A percentile compares a stretch with the other conserved stretches of the same genome.
These are phyloP conservation scores for Strix occidentalis DNA, from an alignment of 2,797 vertebrate genomes.

Conservation along the genomic window DNA sequence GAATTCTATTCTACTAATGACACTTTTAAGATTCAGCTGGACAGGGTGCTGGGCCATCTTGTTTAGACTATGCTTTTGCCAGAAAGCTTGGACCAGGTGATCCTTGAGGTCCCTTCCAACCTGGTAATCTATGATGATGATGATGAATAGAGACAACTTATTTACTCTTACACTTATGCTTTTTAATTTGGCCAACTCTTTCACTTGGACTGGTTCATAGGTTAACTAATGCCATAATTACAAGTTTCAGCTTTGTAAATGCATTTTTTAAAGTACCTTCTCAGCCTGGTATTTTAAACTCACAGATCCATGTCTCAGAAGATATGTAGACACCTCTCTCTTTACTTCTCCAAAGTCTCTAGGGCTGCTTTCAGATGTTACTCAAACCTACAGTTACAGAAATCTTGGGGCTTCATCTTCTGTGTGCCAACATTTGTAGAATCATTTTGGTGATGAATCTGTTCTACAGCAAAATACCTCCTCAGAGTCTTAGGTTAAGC, in stretches of 20 bases:
- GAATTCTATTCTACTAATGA: background rate
- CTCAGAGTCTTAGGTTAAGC: background rate
- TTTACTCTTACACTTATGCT: background rate
- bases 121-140: too few species aligned
- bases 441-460: background rate
- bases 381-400: background rate
- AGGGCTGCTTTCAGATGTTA: background rate
- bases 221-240: background rate
- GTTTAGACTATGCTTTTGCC: too few species aligned
- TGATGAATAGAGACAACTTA: background rate
- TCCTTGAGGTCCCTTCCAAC: too few species aligned
- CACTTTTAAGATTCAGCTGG: too few species aligned
- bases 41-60: too few species aligned
- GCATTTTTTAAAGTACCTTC: background rate
- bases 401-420: background rate
- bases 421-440: background rate
- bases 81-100: too few species aligned
- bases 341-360: background rate
- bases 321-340: background rate
- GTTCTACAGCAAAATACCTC: background rate
- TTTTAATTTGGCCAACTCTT: background rate
- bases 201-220: background rate
- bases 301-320: background rate
- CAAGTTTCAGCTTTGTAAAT: background rate
- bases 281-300: background rate